Conservation (phyloP, 2,888 invertebrate species). For the Colletes collaris region DNA sequence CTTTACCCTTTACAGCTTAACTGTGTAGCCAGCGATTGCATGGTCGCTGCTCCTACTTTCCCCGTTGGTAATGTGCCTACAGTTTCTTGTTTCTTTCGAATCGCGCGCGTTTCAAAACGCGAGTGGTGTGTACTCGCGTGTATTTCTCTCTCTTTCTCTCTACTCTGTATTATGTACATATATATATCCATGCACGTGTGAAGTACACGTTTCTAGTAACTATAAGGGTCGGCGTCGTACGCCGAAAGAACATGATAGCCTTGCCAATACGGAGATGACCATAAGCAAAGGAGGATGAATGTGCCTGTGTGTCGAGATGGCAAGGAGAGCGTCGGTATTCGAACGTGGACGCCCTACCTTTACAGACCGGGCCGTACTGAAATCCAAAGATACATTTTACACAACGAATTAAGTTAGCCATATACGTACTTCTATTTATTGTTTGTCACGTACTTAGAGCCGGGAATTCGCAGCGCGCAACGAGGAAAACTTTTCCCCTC, state of each 20-base stretch:
- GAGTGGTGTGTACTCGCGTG: not conserved
- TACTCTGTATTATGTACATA: conserved; percentile 34
- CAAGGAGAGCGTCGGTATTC: not conserved
- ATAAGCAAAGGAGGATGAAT: not conserved
- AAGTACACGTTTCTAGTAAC: conserved; percentile 32
- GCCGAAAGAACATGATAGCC: not conserved
- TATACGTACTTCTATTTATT: conserved; percentile 68
- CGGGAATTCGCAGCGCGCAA: conserved; percentile 1
- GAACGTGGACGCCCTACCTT: conserved; percentile 3
- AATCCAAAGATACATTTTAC: conserved; percentile 71
- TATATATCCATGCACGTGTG: conserved; percentile 25
- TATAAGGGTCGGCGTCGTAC: not conserved
- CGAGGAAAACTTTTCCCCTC: not conserved
- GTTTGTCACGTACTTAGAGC: conserved; percentile 55
- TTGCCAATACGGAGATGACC: conserved; percentile 2
- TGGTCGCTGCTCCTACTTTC: not conserved
- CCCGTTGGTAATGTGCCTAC: conserved; percentile 23
- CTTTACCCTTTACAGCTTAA: not conserved
- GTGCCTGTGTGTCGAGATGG: not conserved
- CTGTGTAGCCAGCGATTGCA: not conserved
- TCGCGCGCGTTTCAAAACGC: conserved; percentile 1
- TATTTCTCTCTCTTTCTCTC: conserved; percentile 16
- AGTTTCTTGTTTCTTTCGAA: not conserved
- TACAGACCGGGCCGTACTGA: conserved; percentile 44
- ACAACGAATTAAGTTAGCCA: conserved; percentile 73